Base-by-base conservation (phyloP, 2,797 vertebrate species). In the Microctenopoma lineatum region DNA sequence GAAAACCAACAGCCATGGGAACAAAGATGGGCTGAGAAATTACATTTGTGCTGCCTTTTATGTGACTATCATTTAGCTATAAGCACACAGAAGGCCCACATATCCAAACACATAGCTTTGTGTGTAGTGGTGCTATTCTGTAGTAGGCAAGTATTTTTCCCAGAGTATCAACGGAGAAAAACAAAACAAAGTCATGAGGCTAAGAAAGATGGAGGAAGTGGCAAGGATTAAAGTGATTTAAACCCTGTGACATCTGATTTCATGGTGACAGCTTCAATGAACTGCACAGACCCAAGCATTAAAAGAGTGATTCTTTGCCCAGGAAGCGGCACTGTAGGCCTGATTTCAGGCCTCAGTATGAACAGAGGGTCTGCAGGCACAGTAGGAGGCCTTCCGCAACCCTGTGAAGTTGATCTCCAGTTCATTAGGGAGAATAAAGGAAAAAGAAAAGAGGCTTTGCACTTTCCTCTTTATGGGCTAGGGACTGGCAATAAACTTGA, bases 261-360 rank as follows among this genome's bases (percentile, higher is more conserved):
- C 84, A 90, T 66, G 84, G 81, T 68, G 84, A 87, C 66, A 80
- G 81, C 58, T 79, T 75, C 87, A 83, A 70, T 87, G 81, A 89
- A 90, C 65, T 61, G 66, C 78, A 45, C 73, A 70, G 70, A 65
- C 32, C 69, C 25, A n/a, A 66, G 73, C 69, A 84, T 91, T 76
- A 92, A 93, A 92, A 87, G 87, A 80, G 59, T 48, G 34, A 90
- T 93, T 91, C 87, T 88, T 88, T 91, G 50, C 81, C 84, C 87
- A 83, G 87, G 87, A 90, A 91, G 83, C 75, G 79, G 71, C 70
- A 57, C 66, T 7, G 79, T 68, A 85, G 59, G 84, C 75, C 70
- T 63, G 57, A 78, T 73, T 75, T 84, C 77, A 82, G 84, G 73
- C 81, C 72, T 75, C 66, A 84, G 57, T 76, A 54, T 85, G 79